Percentiles rank a stretch among this genome's conserved stretches.
Conservation (phyloP, 2,113 vertebrate species). For the Nibea coibor region DNA sequence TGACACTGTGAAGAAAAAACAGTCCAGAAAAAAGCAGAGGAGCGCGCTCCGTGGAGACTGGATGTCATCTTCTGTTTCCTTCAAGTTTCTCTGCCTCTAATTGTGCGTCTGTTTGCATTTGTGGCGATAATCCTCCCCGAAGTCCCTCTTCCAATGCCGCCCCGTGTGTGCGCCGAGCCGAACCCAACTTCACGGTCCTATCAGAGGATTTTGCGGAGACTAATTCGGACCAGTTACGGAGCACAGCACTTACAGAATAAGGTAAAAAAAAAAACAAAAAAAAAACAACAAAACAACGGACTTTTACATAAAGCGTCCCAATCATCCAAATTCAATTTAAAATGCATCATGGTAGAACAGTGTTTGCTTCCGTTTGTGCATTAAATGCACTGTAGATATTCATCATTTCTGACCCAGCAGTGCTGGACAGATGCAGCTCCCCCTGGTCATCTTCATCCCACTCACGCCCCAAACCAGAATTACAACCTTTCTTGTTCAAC, state of each 20-base stretch:
- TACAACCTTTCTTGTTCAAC: not conserved
- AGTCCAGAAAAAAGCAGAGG: not conserved
- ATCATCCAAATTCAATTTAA: too few species aligned
- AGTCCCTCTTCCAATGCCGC: slow-evolving; percentile 39
- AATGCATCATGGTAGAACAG: not conserved
- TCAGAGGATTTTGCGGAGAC: slow-evolving; percentile 58
- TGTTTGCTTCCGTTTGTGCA: not conserved
- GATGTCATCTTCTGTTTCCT: slow-evolving; percentile 41
- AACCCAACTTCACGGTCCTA: slow-evolving; percentile 51
- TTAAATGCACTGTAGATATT: not conserved
- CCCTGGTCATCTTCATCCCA: not conserved
- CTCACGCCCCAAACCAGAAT: not conserved
- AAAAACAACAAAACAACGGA: not conserved
- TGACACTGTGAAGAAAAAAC: slow-evolving; percentile 10
- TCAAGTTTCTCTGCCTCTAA: slow-evolving; percentile 26
- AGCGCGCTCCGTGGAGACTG: slow-evolving; percentile 32
- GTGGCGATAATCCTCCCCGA: slow-evolving; percentile 6
- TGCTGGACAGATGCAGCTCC: not conserved
- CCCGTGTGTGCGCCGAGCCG: slow-evolving; percentile 19
- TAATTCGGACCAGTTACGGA: slow-evolving; percentile 48
- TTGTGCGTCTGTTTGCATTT: slow-evolving; percentile 28
- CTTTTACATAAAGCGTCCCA: not conserved
- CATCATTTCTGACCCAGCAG: not conserved
- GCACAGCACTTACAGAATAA: slow-evolving; percentile 58
- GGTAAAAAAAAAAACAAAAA: slow-evolving; percentile 67